A percentile compares a stretch with the other conserved stretches of the same genome.
phyloP scores from a whole-genome alignment of 37 sponge, comb jelly and placozoan genomes.

The Ianthella basta region DNA sequence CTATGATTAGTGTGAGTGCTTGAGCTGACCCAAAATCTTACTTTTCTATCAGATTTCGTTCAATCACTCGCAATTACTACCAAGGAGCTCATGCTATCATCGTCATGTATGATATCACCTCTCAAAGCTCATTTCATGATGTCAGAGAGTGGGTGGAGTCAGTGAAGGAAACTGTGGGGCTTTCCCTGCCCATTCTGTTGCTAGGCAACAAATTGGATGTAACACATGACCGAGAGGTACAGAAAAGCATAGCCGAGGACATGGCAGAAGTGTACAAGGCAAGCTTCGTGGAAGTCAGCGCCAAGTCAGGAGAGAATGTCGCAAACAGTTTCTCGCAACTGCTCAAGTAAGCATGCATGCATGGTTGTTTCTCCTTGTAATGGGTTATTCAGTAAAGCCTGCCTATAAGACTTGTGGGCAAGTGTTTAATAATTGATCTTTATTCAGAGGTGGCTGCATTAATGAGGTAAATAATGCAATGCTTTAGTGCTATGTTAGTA shows the following conservation, averaged over 20 bases:
- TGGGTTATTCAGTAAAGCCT: too few species aligned
- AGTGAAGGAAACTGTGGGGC: constrained; percentile 57
- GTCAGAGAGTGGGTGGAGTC: constrained; percentile 78
- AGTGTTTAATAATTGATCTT: too few species aligned
- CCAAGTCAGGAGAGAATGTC: constrained; percentile 74
- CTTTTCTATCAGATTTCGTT: constrained; percentile 50
- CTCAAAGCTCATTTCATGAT: constrained; percentile 73
- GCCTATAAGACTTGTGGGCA: too few species aligned
- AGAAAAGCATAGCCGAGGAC: constrained; percentile 47
- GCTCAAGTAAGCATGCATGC: constrained; percentile 1
- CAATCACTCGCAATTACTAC: constrained; percentile 77
- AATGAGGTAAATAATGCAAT: too few species aligned
- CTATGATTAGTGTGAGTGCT: too few species aligned
- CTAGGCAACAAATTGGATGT: constrained; percentile 73
- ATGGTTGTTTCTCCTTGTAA: too few species aligned
- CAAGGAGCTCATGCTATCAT: constrained; percentile 80
- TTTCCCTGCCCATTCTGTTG: constrained; percentile 48
- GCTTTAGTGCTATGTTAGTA: too few species aligned
- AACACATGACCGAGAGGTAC: constrained; percentile 46
- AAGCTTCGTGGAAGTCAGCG: constrained; percentile 61
- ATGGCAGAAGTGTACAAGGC: constrained; percentile 48
- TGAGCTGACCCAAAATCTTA: too few species aligned
- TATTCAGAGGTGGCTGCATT: too few species aligned
- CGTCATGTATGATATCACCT: constrained; percentile 74
- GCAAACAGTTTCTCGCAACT: constrained; percentile 22